Evolutionary conservation across 2,797 vertebrate genomes (phyloP).

Genomic region (Gymnocypris eckloni): DNA sequence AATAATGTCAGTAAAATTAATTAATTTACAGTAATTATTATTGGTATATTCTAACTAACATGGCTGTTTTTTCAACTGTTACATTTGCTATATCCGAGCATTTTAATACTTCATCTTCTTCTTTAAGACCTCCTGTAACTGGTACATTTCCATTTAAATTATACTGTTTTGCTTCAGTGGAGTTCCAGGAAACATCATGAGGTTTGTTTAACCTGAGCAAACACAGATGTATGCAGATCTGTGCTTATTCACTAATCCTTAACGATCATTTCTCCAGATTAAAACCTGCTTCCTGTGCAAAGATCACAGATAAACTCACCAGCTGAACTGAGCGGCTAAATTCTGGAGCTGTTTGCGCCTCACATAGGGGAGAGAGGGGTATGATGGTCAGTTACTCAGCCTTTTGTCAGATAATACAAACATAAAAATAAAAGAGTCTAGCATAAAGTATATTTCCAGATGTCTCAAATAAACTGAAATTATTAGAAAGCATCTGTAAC

Average conservation of each 20-base stretch:
- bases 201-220: constrained; percentile 27
- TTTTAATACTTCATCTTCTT: neutral
- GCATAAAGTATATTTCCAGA: neutral
- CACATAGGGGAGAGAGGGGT: neutral
- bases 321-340: neutral
- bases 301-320: neutral
- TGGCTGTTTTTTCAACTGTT: neutral
- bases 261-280: constrained; percentile 16
- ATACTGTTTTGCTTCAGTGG: neutral
- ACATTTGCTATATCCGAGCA: neutral
- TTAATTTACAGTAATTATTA: neutral
- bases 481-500: neutral
- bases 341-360: neutral
- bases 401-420: neutral
- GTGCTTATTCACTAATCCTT: constrained; percentile 2
- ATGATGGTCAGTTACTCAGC: neutral
- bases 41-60: neutral
- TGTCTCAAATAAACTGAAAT: neutral
- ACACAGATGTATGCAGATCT: constrained; percentile 18
- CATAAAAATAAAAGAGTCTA: neutral
- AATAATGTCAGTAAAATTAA: neutral
- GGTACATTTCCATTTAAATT: neutral
- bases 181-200: constrained; percentile 16
- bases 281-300: constrained; percentile 21
- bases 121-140: neutral